Evolutionary conservation across 2,113 vertebrate genomes (phyloP).

Genomic region (Potamarius usumacintae): DNA sequence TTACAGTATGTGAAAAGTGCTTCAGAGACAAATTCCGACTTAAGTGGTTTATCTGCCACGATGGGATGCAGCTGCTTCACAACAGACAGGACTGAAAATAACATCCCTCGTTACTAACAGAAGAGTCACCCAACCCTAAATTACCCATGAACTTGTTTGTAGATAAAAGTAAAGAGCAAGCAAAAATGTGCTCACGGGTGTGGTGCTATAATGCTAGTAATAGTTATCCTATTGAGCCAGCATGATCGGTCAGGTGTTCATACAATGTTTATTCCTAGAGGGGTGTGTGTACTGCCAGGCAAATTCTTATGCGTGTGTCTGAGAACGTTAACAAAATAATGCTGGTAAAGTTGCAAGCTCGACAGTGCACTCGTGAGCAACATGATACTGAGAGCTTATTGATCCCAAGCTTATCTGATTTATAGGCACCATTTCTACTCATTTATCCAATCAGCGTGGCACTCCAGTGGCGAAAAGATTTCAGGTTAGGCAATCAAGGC

Average conservation of each 20-base stretch:
- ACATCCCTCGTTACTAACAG: neutral
- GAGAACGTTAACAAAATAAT: neutral
- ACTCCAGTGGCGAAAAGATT: constrained; percentile 14
- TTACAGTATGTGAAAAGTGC: neutral
- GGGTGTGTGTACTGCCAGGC: neutral
- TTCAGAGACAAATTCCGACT: constrained; percentile 4
- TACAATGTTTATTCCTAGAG: neutral
- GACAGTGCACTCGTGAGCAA: neutral
- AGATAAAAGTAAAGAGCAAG: neutral
- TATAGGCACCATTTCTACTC: constrained; percentile 15
- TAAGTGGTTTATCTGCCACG: neutral
- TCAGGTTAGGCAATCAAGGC: constrained; percentile 37
- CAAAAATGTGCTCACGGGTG: neutral
- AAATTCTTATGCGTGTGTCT: constrained; percentile 10
- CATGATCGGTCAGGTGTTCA: neutral
- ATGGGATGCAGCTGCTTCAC: neutral
- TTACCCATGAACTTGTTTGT: neutral
- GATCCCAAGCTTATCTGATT: constrained; percentile 33
- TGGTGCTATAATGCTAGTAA: neutral
- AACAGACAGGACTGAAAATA: neutral
- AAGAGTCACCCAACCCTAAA: neutral
- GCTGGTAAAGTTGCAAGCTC: neutral
- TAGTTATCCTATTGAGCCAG: no score
- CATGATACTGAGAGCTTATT: constrained; percentile 3
- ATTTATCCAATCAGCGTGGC: constrained; percentile 14